phyloP scores from a whole-genome alignment of 1,140 invertebrate genomes.

The Atta colombica region DNA sequence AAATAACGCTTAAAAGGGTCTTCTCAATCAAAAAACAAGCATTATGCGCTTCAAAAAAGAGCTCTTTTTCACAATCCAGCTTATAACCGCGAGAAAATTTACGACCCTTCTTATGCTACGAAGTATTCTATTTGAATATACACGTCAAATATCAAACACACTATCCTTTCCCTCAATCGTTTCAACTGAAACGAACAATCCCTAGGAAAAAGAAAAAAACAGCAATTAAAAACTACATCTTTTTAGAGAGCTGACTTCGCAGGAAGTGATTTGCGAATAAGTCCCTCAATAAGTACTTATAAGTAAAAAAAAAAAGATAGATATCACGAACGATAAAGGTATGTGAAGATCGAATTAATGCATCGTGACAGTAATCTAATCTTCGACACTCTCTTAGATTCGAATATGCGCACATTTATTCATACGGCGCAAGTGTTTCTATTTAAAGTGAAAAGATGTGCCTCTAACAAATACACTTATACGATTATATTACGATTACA shows the following conservation, averaged over 20 bases:
- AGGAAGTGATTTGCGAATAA: slow-evolving; percentile 16
- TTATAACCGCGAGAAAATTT: slow-evolving; percentile 17
- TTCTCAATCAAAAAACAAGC: neutral
- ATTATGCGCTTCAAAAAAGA: neutral
- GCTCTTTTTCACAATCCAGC: neutral
- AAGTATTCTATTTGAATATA: slow-evolving; percentile 27
- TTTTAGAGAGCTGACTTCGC: slow-evolving; percentile 50
- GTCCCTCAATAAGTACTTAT: slow-evolving; percentile 36
- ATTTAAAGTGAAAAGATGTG: slow-evolving; percentile 35
- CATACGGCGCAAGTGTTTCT: slow-evolving; percentile 15
- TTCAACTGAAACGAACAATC: slow-evolving; percentile 15
- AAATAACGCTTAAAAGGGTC: neutral
- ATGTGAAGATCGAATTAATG: slow-evolving; percentile 17
- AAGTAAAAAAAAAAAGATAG: slow-evolving; percentile 24
- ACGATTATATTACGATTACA: slow-evolving; percentile 48
- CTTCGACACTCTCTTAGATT: slow-evolving; percentile 1
- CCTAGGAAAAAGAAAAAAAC: neutral
- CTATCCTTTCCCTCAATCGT: neutral
- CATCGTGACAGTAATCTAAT: slow-evolving; percentile 14
- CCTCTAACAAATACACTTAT: slow-evolving; percentile 35
- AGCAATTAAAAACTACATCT: slow-evolving; percentile 31
- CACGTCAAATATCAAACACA: slow-evolving; percentile 34
- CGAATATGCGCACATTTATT: neutral
- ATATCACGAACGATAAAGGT: slow-evolving; percentile 9
- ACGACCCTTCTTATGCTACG: neutral